Evolutionary conservation across 2,113 vertebrate species (phyloP).

Genomic region (Ivindomyrus marchei): DNA sequence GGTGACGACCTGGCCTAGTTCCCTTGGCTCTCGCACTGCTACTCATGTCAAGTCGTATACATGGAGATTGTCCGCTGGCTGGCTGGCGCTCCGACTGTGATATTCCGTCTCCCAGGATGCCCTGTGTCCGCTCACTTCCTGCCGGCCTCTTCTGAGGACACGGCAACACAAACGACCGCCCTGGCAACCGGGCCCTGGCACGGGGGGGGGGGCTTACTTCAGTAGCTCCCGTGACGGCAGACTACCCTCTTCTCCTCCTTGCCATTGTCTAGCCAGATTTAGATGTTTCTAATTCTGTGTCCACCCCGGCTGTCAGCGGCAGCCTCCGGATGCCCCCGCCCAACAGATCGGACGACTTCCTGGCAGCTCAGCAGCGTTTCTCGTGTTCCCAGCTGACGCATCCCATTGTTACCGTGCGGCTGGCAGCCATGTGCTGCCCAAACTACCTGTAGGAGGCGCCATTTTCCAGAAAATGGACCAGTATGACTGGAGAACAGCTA

Average conservation of each 20-base stretch:
- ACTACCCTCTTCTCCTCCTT: background rate
- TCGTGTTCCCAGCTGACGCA: background rate
- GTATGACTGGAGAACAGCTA: background rate
- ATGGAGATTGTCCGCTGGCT: background rate
- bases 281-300: slow-evolving; percentile 8
- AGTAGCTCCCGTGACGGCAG: background rate
- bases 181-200: background rate
- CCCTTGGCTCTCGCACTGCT: background rate
- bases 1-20: background rate
- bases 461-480: background rate
- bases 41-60: background rate
- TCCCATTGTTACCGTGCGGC: background rate
- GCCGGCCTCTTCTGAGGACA: background rate
- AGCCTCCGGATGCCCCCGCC: background rate
- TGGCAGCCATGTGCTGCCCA: background rate
- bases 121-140: slow-evolving; percentile 45
- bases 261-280: background rate
- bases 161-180: slow-evolving; percentile 3
- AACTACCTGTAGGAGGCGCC: background rate
- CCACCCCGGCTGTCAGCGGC: background rate
- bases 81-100: slow-evolving; percentile 39
- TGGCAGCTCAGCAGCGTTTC: background rate
- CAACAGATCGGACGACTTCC: background rate
- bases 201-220: background rate
- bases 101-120: slow-evolving; percentile 37